Base-by-base conservation (phyloP, 2,797 vertebrate species). In the Sebastes baramenuke region DNA sequence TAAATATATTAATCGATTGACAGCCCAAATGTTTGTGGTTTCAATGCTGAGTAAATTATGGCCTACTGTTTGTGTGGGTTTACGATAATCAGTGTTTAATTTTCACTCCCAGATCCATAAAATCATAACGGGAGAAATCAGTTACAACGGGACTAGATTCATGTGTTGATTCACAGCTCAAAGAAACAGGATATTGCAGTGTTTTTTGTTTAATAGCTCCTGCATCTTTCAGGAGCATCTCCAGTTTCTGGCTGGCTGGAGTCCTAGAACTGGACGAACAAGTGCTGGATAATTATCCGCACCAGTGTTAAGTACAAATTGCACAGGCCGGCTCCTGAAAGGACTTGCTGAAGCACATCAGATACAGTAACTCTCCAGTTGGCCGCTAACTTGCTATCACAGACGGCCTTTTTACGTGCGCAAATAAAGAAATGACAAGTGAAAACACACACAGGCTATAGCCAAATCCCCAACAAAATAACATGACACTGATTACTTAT, bases 271-370 rank as follows among this genome's bases (percentile, higher is more conserved):
- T 92, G 84, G 89, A 88, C 72, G 32, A 87, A 84, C 87, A 84
- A 93, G 91, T 70, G 84, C 72, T 69, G 89, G 90, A 94, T 96
- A 94, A 95, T 95, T 94, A 95, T 95, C 88, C 79, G 58, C 89
- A 76, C 74, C 85, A 82, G 89, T 95, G 94, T 95, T 95, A 95
- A 94, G 89, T 96, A 96, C 95, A 96, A 96, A 96, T 95, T 93
- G 94, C 90, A 81, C 73, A 78, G 87, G 88, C 87, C 49, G n/a
- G 81, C 69, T 79, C 82, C 77, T 93, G 88, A 93, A 94, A 93
- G 88, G 90, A 91, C 70, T 74, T 87, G 91, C 79, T 88, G 92
- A 91, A 89, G 84, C 92, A 85, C 93, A 92, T 92, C 91, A 91
- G 89, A 87, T 68, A 79, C 83, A 75, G 80, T 82, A 82, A 85